Base-by-base conservation (phyloP, 2,797 vertebrate genomes). In the Orestias chungarensis region DNA sequence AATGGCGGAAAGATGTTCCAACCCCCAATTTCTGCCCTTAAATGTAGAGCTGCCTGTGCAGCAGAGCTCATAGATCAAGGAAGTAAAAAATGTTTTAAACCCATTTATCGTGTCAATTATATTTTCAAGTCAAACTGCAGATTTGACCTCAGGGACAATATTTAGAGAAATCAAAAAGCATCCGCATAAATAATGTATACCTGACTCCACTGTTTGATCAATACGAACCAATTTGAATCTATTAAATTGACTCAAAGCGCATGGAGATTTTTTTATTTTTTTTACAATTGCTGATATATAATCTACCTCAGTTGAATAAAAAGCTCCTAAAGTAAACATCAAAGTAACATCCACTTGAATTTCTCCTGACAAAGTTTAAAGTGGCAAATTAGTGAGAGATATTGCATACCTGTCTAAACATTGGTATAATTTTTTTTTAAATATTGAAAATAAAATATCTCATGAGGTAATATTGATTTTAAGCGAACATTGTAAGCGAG, bases 1-100 rank as follows among this genome's bases (percentile, higher is more conserved):
- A 72, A 76, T 84, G 78, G 68, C 73, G 64, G 75, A 64, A 40
- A 31, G 17, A 68, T 9, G 29, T 61, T 52, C n/a, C 55, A 73
- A 43, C 61, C 50, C 68, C 2, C 25, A 61, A 71, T 75, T 35
- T 74, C 59, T 35, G 12, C 55, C 38, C 72, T 73, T 71, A 72
- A 65, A 66, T 55, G 55, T 10, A 64, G 47, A n/a, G n/a, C n/a
- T n/a, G 42, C 40, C 20, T 61, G 18, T 25, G 46, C 77, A 73
- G 61, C 57, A 55, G 55, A 78, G 46, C 33, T 71, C 73, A 74
- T 57, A 29, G 2, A 15, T 1, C 27, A 29, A 55, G 27, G 14
- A 25, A 14, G 40, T 1, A 10, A 42, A 42, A 4, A 42, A 29
- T 27, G 50, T 54, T 54, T 54, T 4, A 9, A 40, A 54, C 14